Percentiles rank a stretch among this genome's conserved stretches.
Evolutionary conservation across 2,888 invertebrate genomes (phyloP).

Genomic region (Cecidostiba fungosa): DNA sequence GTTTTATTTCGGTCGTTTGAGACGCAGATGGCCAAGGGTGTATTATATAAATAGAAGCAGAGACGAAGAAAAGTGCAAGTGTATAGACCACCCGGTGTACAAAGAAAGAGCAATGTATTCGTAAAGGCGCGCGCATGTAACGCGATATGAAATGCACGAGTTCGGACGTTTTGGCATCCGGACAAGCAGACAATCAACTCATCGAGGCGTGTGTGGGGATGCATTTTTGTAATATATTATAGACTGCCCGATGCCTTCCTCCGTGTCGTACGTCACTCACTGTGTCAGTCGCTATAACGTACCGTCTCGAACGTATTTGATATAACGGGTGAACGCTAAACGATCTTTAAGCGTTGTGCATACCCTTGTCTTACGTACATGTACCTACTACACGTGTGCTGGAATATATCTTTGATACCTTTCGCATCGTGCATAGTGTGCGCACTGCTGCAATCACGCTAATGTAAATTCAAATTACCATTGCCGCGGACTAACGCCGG

Average conservation of each 20-base stretch:
- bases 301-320: slow-evolving; percentile 79
- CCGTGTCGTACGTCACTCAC: slow-evolving; percentile 77
- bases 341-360: slow-evolving; percentile 12
- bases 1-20: not conserved
- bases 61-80: not conserved
- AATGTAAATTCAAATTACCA: slow-evolving; percentile 10
- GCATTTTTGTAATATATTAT: slow-evolving; percentile 81
- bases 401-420: not conserved
- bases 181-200: slow-evolving; percentile 81
- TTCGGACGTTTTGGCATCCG: slow-evolving; percentile 80
- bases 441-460: slow-evolving; percentile 11
- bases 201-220: slow-evolving; percentile 80
- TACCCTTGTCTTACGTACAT: no score
- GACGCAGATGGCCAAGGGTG: slow-evolving; percentile 25
- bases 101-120: slow-evolving; percentile 69
- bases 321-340: slow-evolving; percentile 58
- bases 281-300: slow-evolving; percentile 78
- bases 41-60: not conserved
- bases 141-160: slow-evolving; percentile 79
- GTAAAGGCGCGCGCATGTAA: slow-evolving; percentile 75
- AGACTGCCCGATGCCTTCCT: slow-evolving; percentile 79
- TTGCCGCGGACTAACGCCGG: not conserved
- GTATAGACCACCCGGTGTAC: slow-evolving; percentile 71
- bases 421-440: no score
- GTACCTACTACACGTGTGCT: not conserved